Conservation (phyloP, 2,797 vertebrate genomes). For the Rallus crepitans region DNA sequence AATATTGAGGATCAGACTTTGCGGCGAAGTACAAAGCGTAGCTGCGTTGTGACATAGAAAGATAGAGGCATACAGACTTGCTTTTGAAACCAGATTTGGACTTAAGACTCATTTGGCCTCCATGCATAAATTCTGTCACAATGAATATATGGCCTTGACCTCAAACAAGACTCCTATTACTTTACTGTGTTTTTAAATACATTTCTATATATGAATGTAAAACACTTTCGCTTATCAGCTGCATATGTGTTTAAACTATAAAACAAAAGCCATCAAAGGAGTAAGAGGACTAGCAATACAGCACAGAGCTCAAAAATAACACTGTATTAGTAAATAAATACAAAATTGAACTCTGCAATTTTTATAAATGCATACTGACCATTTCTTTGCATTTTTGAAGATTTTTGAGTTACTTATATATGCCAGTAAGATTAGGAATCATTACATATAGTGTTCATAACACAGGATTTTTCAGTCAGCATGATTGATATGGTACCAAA, state of each 20-base stretch:
- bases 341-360: not conserved
- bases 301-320: not conserved
- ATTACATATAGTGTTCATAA: not conserved
- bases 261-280: constrained; percentile 12
- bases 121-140: constrained; percentile 32
- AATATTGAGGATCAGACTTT: not conserved
- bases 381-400: not conserved
- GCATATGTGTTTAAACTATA: not conserved
- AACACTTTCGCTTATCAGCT: not conserved
- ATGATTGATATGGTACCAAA: not conserved
- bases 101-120: constrained; percentile 5
- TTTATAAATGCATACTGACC: not conserved
- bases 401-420: not conserved
- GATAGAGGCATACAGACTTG: not conserved
- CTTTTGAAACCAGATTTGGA: constrained; percentile 27
- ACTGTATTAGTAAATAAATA: not conserved
- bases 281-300: not conserved
- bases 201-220: constrained; percentile 1
- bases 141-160: not conserved
- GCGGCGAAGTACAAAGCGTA: not conserved
- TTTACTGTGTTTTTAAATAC: not conserved
- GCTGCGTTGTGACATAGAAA: not conserved
- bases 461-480: not conserved
- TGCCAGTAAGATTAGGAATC: not conserved
- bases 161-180: constrained; percentile 23